Conservation (phyloP, 2,888 invertebrate species). For the Pyrrhia umbra region DNA sequence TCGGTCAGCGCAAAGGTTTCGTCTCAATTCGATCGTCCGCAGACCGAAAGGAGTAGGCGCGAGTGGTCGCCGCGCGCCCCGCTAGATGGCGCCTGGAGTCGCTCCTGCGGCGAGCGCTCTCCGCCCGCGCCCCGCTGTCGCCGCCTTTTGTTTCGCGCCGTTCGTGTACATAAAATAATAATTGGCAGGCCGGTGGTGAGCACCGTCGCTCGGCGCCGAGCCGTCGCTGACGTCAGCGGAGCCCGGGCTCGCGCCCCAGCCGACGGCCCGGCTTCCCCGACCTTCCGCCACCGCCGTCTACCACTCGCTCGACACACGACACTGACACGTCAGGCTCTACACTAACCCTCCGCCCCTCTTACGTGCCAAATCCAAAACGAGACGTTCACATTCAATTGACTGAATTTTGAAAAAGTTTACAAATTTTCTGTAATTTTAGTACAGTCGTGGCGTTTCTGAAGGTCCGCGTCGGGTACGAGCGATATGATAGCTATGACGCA, state of each 20-base stretch:
- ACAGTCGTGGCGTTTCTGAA: slow-evolving; percentile 48
- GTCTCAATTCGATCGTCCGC: slow-evolving; percentile 89
- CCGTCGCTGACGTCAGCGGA: slow-evolving; percentile 89
- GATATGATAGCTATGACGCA: slow-evolving; percentile 74
- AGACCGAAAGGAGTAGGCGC: slow-evolving; percentile 85
- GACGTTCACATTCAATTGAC: slow-evolving; percentile 64
- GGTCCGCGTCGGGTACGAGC: slow-evolving; percentile 59
- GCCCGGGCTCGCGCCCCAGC: slow-evolving; percentile 82
- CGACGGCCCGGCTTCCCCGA: slow-evolving; percentile 86
- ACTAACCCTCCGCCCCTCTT: slow-evolving; percentile 81
- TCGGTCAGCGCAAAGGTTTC: slow-evolving; percentile 79
- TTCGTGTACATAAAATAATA: slow-evolving; percentile 88
- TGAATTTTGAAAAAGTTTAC: slow-evolving; percentile 61
- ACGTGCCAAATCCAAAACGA: slow-evolving; percentile 80
- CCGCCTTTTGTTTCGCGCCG: slow-evolving; percentile 87
- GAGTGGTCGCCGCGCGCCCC: slow-evolving; percentile 86
- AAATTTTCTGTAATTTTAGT: slow-evolving; percentile 52
- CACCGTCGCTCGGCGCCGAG: slow-evolving; percentile 85
- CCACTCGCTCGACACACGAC: slow-evolving; percentile 80
- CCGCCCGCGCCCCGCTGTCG: slow-evolving; percentile 86
- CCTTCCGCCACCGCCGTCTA: slow-evolving; percentile 87
- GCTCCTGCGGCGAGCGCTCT: slow-evolving; percentile 89
- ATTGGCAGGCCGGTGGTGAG: slow-evolving; percentile 86
- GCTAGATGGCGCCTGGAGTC: slow-evolving; percentile 88
- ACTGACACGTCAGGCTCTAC: slow-evolving; percentile 82